Evolutionary conservation across 1,140 invertebrate species (phyloP), one percentile per base, ranked within the genome.

Genomic region (Papilio polytes): DNA sequence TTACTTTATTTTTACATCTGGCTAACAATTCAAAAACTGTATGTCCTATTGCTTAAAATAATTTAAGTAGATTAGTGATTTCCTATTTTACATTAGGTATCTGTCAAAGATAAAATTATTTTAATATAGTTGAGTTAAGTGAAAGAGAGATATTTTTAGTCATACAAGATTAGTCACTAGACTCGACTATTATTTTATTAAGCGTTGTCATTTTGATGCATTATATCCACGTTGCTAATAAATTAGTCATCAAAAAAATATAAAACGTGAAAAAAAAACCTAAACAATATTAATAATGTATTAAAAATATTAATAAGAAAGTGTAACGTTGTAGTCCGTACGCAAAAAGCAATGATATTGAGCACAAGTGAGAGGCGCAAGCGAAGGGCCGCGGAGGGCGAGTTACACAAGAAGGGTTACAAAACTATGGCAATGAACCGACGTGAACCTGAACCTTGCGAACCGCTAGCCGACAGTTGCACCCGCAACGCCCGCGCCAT

Each of bases 371-470:
- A 91, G 91, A 91, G 90, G 90, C 87, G 84, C 80, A 80, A 82
- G 87, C 76, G 84, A 93, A 93, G 92, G 92, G 92, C 92, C 90
- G 85, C 83, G 80, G 88, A 91, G 89, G 92, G 92, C 89, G 91
- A 95, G 93, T 95, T 95, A 93, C 94, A 95, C 94, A 95, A 95
- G 91, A 94, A 95, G 93, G 93, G 94, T 95, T 95, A 95, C 94
- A 94, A 95, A 95, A 95, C 94, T 95, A 91, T 95, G 95, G 94
- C 95, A 95, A 95, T 95, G 95, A 95, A 95, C 95, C 87, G 89
- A 81, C 82, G 86, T 95, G 90, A 95, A 95, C 94, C 94, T 92
- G 89, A 91, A 94, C 90, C 93, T 94, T 94, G 92, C 92, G 84
- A 94, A 94, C 93, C 93, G 93, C 93, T 94, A 94, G 84, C 77